Percentiles rank a stretch among this genome's conserved stretches.
These are phyloP conservation scores for Salticus scenicus DNA, from an alignment of 2,888 invertebrate genomes.

Conservation along the genomic window DNA sequence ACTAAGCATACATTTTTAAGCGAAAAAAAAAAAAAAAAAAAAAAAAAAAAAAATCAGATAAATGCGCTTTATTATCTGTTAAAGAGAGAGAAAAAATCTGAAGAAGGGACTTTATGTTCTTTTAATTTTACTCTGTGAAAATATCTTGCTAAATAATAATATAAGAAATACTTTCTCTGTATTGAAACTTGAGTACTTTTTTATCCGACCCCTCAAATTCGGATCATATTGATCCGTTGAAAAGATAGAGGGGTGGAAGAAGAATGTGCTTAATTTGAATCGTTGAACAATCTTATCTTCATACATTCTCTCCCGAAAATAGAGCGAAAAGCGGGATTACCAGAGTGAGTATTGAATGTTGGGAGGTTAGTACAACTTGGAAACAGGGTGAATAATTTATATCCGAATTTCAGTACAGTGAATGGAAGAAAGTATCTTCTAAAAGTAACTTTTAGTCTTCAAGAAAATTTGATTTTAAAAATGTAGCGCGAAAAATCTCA, in stretches of 20 bases:
- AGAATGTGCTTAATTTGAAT: constrained; percentile 60
- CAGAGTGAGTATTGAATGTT: constrained; percentile 40
- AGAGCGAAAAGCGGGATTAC: constrained; percentile 3
- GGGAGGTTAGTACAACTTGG: constrained; percentile 29
- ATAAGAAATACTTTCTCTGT: not conserved
- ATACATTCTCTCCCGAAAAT: constrained; percentile 22
- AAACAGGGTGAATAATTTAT: constrained; percentile 46
- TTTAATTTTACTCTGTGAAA: not conserved
- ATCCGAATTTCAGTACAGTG: constrained; percentile 15
- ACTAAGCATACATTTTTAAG: too few relatives aligned
- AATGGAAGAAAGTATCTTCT: constrained; percentile 33
- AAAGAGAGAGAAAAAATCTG: not conserved
- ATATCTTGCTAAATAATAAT: not conserved
- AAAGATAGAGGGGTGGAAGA: constrained; percentile 39
- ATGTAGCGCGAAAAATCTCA: too few relatives aligned
- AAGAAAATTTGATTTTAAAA: too few relatives aligned
- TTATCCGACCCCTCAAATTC: constrained; percentile 3
- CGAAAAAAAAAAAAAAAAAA: too few relatives aligned
- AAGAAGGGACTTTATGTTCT: not conserved
- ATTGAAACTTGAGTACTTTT: not conserved
- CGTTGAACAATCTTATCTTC: constrained; percentile 56
- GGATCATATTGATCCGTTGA: constrained; percentile 62
- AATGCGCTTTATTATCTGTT: too few relatives aligned
- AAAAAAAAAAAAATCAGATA: too few relatives aligned
- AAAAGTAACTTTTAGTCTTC: constrained; percentile 13